Percentiles rank a stretch among this genome's conserved stretches.
phyloP scores from a whole-genome alignment of 2,888 invertebrate genomes.

The Archips xylosteana region DNA sequence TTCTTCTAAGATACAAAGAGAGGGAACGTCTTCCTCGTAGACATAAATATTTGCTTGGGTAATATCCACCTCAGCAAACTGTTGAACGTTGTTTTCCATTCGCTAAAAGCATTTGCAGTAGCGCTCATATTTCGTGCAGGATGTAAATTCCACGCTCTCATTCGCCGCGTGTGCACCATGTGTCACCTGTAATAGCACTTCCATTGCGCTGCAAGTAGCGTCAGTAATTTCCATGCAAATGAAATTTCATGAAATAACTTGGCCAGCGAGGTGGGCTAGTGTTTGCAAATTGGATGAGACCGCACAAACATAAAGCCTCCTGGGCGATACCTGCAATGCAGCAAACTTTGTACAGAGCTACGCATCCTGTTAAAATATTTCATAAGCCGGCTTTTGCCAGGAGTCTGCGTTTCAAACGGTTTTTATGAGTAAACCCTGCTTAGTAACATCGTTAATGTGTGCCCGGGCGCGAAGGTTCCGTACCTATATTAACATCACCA shows the following conservation, averaged over 20 bases:
- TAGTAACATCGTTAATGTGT: constrained; percentile 27
- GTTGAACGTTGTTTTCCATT: constrained; percentile 1
- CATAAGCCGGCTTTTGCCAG: constrained; percentile 35
- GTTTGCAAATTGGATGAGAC: constrained; percentile 73
- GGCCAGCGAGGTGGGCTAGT: constrained; percentile 52
- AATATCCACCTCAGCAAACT: not conserved
- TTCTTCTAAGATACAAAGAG: not conserved
- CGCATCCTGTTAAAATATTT: constrained; percentile 43
- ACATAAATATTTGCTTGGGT: not conserved
- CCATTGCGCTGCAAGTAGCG: constrained; percentile 24
- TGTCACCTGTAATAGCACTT: constrained; percentile 35
- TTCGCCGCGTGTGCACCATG: constrained; percentile 22
- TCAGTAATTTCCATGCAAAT: constrained; percentile 67
- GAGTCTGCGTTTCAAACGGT: constrained; percentile 22
- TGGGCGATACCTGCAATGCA: constrained; percentile 50
- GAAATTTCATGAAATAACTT: constrained; percentile 55
- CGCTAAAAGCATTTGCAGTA: constrained; percentile 7
- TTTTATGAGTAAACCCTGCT: constrained; percentile 30
- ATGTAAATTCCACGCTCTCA: constrained; percentile 22
- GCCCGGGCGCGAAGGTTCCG: constrained; percentile 5
- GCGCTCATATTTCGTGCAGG: constrained; percentile 14
- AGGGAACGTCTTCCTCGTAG: not conserved
- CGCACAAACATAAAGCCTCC: constrained; percentile 54
- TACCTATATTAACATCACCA: constrained; percentile 9
- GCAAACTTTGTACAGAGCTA: constrained; percentile 44